A percentile compares a stretch with the other conserved stretches of the same genome.
These are phyloP conservation scores for Scrobipalpa atriplicella DNA, from an alignment of 2,888 invertebrate species.

Conservation along the genomic window DNA sequence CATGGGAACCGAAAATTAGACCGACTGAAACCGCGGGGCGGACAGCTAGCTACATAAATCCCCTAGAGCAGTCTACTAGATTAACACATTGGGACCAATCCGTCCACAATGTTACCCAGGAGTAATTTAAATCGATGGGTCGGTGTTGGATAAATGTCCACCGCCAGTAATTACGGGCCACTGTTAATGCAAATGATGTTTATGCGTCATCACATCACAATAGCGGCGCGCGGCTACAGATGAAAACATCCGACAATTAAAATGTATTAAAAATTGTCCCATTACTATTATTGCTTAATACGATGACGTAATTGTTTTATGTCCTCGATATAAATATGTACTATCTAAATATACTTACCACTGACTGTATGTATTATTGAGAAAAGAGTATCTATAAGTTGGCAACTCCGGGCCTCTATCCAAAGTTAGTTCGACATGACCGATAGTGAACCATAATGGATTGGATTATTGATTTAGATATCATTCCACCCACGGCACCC, in stretches of 20 bases:
- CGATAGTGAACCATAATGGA: slow-evolving; percentile 33
- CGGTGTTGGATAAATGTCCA: slow-evolving; percentile 18
- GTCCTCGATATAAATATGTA: background rate
- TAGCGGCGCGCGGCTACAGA: slow-evolving; percentile 9
- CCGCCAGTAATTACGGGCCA: slow-evolving; percentile 42
- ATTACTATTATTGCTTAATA: slow-evolving; percentile 7
- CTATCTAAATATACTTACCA: too few species aligned
- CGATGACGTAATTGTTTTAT: background rate
- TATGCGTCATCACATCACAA: slow-evolving; percentile 39
- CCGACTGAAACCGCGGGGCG: too few species aligned
- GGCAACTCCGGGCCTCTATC: slow-evolving; percentile 20
- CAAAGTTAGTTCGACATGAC: slow-evolving; percentile 33
- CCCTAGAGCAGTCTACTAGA: background rate
- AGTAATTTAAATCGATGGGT: slow-evolving; percentile 17
- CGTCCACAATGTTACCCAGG: background rate
- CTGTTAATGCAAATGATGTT: slow-evolving; percentile 57
- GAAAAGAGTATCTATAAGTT: slow-evolving; percentile 12
- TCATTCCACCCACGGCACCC: slow-evolving; percentile 13
- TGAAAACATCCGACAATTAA: slow-evolving; percentile 37
- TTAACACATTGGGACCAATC: background rate
- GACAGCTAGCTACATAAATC: background rate
- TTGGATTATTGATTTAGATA: slow-evolving; percentile 31
- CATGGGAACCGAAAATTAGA: too few species aligned
- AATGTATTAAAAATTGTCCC: slow-evolving; percentile 20
- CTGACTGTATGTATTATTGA: background rate